Percentiles rank a stretch among this genome's conserved stretches.
These are phyloP conservation scores for Muschampia plurimacula DNA, from an alignment of 2,888 invertebrate species.

Conservation along the genomic window DNA sequence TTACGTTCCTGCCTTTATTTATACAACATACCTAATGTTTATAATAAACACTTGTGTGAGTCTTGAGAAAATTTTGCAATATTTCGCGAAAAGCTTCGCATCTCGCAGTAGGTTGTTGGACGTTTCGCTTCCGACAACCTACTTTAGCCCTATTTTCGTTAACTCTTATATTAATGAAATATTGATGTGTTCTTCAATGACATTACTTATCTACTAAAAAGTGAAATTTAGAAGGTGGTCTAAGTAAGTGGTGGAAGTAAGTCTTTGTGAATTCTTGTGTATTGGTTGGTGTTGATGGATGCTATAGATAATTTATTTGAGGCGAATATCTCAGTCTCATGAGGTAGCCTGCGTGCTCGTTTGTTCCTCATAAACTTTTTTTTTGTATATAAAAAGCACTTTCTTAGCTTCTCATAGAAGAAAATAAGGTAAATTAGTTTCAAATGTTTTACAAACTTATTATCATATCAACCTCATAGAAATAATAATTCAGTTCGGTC, in stretches of 20 bases:
- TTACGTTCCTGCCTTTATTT: constrained; percentile 50
- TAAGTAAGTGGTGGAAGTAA: too few relatives aligned
- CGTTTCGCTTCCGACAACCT: background rate
- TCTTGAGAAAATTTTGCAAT: background rate
- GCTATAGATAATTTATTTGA: too few relatives aligned
- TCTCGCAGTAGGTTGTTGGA: too few relatives aligned
- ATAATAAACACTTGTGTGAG: background rate
- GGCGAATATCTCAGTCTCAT: too few relatives aligned
- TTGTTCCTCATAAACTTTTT: background rate
- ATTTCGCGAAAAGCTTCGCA: background rate
- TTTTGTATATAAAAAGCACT: too few relatives aligned
- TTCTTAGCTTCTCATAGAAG: too few relatives aligned
- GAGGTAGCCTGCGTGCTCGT: too few relatives aligned
- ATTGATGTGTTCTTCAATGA: background rate
- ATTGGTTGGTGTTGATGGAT: too few relatives aligned
- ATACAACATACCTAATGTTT: constrained; percentile 29
- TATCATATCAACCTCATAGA: background rate
- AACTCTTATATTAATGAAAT: background rate
- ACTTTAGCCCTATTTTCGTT: too few relatives aligned
- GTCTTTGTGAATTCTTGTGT: too few relatives aligned
- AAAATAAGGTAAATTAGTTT: background rate
- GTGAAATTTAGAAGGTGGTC: too few relatives aligned
- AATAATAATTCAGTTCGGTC: background rate
- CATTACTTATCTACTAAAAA: too few relatives aligned
- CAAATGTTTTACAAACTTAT: background rate